Percentiles rank a stretch among this genome's conserved stretches.
Evolutionary conservation across 23 tunicate species (phyloP).

Genomic region (Corella eumyota): DNA sequence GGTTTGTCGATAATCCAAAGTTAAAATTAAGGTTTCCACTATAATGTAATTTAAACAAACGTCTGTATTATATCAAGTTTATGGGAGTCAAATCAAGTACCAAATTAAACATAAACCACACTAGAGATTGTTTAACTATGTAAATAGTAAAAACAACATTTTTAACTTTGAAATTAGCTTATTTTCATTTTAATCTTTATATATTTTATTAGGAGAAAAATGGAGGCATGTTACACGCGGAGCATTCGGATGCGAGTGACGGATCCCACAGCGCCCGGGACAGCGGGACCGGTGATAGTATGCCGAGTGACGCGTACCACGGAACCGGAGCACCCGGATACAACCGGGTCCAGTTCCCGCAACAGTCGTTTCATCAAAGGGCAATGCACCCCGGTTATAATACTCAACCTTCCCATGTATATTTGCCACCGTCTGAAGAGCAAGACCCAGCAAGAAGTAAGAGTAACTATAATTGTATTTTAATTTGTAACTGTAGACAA

Average conservation of each 20-base stretch:
- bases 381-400: not conserved
- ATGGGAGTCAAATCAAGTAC: too few species aligned
- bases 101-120: too few species aligned
- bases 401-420: constrained; percentile 27
- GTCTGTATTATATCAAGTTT: too few species aligned
- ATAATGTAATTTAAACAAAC: too few species aligned
- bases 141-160: too few species aligned
- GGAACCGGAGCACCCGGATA: not conserved
- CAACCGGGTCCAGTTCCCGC: too few species aligned
- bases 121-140: too few species aligned
- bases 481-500: too few species aligned
- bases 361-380: not conserved
- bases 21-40: too few species aligned
- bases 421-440: constrained; percentile 39
- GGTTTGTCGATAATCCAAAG: too few species aligned
- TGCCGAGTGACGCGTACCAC: constrained; percentile 66
- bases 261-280: constrained; percentile 40
- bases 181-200: not conserved
- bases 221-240: not conserved
- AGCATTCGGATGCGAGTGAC: constrained; percentile 25
- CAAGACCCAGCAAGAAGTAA: not conserved
- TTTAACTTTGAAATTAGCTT: too few species aligned
- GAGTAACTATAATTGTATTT: too few species aligned
- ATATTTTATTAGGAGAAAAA: not conserved
- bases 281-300: constrained; percentile 83